Base-by-base conservation (phyloP, 2,113 vertebrate genomes). In the Eurypyga helias region DNA sequence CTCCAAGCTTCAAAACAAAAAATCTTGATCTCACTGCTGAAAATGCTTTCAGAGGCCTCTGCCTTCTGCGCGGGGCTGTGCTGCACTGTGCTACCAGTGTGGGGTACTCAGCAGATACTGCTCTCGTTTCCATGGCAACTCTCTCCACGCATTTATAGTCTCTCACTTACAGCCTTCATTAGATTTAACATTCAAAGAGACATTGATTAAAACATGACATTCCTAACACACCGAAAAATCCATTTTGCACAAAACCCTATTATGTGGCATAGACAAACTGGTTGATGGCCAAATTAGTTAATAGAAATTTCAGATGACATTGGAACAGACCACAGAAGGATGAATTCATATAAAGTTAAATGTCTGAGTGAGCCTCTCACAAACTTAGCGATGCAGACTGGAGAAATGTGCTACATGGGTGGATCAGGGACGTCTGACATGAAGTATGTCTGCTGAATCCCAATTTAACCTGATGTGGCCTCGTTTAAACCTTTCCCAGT, bases 171-270 rank as follows among this genome's bases (percentile, higher is more conserved):
- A 97, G 97, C 93, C 94, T 97, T 98, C 97, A 97, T 98, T 97
- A 97, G 96, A 96, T 95, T 57, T 96, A 97, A 96, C 77, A 64
- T 96, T 98, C 95, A 98, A 96, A 98, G 95, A 98, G 97, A 96
- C 97, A 97, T 96, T 98, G 98, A 98, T 98, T 98, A 98, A 97
- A 98, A 98, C 95, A 97, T 96, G 98, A 98, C 97, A 97, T 97
- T 98, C 96, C 93, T 87, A 98, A 95, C 65, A 67, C 88, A 91
- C 65, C 3, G 6, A 97, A 98, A 98, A 98, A 97, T 90, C 80
- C 76, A 49, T 97, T 98, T 97, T 96, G 87, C 95, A 95, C 96
- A 97, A 97, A 97, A 96, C 89, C 92, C 93, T 95, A 93, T 98
- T 98, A 96, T 89, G 87, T 90, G 75, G 90, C 92, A 96, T 71